phyloP scores from a whole-genome alignment of 2,113 vertebrate species.

The Strix aluco region DNA sequence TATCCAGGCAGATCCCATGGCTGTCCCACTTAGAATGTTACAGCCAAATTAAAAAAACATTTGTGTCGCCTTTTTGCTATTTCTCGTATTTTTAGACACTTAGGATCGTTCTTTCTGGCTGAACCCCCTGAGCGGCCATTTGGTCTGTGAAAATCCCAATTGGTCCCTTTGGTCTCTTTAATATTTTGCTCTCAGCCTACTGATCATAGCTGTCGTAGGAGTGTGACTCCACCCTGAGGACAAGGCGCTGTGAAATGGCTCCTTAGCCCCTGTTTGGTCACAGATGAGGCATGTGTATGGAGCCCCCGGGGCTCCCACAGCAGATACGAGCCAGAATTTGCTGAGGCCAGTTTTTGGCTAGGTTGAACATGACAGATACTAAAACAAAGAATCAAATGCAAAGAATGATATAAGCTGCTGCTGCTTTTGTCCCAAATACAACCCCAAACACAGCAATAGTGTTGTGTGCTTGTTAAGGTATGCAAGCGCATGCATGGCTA shows the following conservation, averaged over 20 bases:
- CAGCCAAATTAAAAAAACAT: not conserved
- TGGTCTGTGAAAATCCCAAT: not conserved
- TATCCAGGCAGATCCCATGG: not conserved
- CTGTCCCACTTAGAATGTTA: not conserved
- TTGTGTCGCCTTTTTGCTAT: not conserved
- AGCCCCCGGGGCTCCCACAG: slow-evolving; percentile 7
- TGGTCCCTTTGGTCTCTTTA: not conserved
- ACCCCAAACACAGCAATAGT: not conserved
- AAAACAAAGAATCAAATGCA: not conserved
- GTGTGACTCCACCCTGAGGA: slow-evolving; percentile 37
- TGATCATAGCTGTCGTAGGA: not conserved
- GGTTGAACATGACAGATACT: not conserved
- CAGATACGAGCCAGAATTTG: not conserved
- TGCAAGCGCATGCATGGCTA: not conserved
- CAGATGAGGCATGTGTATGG: slow-evolving; percentile 26
- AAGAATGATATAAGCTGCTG: not conserved
- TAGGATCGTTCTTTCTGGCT: not conserved
- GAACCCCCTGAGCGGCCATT: not conserved
- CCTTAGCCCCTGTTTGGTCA: slow-evolving; percentile 19
- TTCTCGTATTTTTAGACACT: not conserved
- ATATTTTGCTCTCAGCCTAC: not conserved
- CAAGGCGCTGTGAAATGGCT: not conserved
- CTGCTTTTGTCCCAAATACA: not conserved
- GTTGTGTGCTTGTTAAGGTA: not conserved
- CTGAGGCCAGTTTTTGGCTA: slow-evolving; percentile 48